A percentile compares a stretch with the other conserved stretches of the same genome.
Evolutionary conservation across 2,113 vertebrate species (phyloP).

Genomic region (Nannobrachium achirus): DNA sequence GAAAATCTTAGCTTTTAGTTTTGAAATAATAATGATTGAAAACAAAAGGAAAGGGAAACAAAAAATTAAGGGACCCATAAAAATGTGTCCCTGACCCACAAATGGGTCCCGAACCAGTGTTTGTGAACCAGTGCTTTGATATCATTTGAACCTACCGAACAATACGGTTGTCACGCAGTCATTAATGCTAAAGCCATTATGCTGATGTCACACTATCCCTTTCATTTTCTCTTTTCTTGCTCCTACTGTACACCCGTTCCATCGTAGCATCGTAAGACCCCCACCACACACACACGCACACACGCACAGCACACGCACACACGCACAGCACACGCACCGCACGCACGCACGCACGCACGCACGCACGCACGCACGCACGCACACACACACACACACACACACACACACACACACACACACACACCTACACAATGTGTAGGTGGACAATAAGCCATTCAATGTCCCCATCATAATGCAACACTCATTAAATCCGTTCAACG

Average conservation of each 20-base stretch:
- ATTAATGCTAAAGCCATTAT: conserved; percentile 35
- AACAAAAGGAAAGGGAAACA: too few species aligned
- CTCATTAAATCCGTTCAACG: conserved; percentile 46
- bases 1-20: too few species aligned
- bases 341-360: background rate
- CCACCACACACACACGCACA: too few species aligned
- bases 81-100: too few species aligned
- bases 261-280: too few species aligned
- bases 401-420: background rate
- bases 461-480: background rate
- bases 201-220: conserved; percentile 18
- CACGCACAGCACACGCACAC: background rate
- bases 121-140: too few species aligned
- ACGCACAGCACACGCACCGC: background rate
- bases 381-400: background rate
- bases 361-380: background rate
- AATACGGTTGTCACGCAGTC: conserved; percentile 7
- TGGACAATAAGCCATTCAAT: conserved; percentile 28
- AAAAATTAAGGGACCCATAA: too few species aligned
- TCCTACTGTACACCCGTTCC: background rate
- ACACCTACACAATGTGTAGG: conserved; percentile 2
- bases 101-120: too few species aligned
- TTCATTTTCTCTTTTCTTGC: background rate
- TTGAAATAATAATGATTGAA: too few species aligned
- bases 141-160: conserved; percentile 4